A percentile compares a stretch with the other conserved stretches of the same genome.
phyloP scores from a whole-genome alignment of 2,888 invertebrate genomes.

The Epinotia brunnichana region DNA sequence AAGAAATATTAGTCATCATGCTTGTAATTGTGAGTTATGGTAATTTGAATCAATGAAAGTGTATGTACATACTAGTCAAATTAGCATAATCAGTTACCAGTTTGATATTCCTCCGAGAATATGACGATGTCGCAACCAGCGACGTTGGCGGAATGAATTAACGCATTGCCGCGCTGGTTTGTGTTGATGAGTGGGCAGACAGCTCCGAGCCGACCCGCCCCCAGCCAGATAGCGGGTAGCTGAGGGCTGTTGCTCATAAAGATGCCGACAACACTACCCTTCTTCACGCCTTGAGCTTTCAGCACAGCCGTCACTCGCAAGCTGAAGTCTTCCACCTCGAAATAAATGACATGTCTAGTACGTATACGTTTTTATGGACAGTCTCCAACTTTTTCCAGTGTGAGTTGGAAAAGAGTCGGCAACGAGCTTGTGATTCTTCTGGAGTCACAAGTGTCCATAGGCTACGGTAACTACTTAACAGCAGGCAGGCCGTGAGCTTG shows the following conservation, averaged over 20 bases:
- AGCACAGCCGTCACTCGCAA: constrained; percentile 93
- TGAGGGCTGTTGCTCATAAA: constrained; percentile 96
- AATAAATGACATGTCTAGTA: constrained; percentile 4
- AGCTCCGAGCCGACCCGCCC: constrained; percentile 93
- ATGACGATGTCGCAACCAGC: constrained; percentile 94
- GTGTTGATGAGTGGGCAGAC: constrained; percentile 96
- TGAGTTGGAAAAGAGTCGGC: no score
- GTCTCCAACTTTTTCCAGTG: no score
- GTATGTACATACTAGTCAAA: neutral
- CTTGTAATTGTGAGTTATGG: no score
- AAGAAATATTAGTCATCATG: no score
- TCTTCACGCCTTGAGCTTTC: constrained; percentile 90
- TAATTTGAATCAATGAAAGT: neutral
- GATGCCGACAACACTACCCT: constrained; percentile 94
- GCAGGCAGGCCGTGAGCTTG: no score
- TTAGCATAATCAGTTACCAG: constrained; percentile 76
- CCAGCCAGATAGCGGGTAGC: constrained; percentile 96
- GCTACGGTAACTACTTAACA: no score
- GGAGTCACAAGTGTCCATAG: no score
- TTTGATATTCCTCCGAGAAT: constrained; percentile 88
- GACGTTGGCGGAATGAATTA: constrained; percentile 94
- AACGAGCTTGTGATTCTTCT: no score
- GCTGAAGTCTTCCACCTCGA: constrained; percentile 92
- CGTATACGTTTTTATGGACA: no score
- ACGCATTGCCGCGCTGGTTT: constrained; percentile 91